Percentiles rank a stretch among this genome's conserved stretches.
Conservation (phyloP, 92 coral and sea anemone species). For the Zoanthus sansibaricus region DNA sequence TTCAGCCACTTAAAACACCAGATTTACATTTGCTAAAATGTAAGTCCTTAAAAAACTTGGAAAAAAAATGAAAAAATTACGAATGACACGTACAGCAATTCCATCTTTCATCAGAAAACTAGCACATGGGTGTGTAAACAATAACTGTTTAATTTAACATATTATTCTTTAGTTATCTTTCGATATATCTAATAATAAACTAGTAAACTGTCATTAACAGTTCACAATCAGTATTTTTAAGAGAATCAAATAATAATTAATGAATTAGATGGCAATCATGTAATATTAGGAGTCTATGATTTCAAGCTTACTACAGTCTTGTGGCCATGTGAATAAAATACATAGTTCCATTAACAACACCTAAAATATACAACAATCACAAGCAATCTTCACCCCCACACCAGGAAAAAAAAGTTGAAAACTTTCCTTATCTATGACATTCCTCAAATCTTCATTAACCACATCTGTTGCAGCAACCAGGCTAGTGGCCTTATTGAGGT, state of each 20-base stretch:
- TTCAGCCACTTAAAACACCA: conserved; percentile 6
- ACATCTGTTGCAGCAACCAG: conserved; percentile 53
- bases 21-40: background rate
- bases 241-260: conserved; percentile 9
- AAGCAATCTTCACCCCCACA: conserved; percentile 27
- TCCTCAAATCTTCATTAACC: conserved; percentile 46
- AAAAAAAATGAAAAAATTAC: background rate
- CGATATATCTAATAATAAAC: background rate
- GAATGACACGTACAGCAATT: background rate
- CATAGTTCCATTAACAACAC: background rate
- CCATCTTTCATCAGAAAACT: conserved; percentile 7
- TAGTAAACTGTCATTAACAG: background rate
- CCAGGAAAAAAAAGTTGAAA: background rate
- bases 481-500: conserved; percentile 51
- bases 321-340: conserved; percentile 6
- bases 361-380: background rate
- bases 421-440: conserved; percentile 43
- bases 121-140: background rate
- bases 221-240: conserved; percentile 5
- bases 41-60: background rate
- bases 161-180: background rate
- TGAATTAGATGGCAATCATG: conserved; percentile 4
- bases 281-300: background rate
- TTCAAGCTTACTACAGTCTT: background rate
- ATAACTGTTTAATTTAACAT: background rate